A percentile compares a stretch with the other conserved stretches of the same genome.
Evolutionary conservation across 1,140 invertebrate genomes (phyloP).

Genomic region (Neodiprion lecontei): DNA sequence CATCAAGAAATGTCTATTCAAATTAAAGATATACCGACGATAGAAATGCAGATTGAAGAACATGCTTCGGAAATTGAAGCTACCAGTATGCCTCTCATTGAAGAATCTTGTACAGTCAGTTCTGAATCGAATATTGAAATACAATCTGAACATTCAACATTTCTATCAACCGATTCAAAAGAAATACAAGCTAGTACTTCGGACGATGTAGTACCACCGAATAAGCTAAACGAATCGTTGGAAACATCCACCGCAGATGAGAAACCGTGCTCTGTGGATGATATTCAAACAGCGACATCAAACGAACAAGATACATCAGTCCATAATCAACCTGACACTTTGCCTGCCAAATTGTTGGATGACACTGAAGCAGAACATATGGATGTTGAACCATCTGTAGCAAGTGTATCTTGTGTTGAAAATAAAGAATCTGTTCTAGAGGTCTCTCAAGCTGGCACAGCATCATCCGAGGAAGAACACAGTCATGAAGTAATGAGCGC

Average conservation of each 20-base stretch:
- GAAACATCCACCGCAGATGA: conserved; percentile 16
- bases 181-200: conserved; percentile 21
- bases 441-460: conserved; percentile 29
- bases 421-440: conserved; percentile 20
- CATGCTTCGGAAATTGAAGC: conserved; percentile 25
- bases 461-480: conserved; percentile 37
- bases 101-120: conserved; percentile 32
- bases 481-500: conserved; percentile 15
- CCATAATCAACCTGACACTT: conserved; percentile 13
- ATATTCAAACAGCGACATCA: conserved; percentile 24
- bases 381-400: conserved; percentile 34
- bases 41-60: conserved; percentile 22
- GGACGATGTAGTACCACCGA: conserved; percentile 21
- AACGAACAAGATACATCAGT: conserved; percentile 21
- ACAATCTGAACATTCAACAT: conserved; percentile 25
- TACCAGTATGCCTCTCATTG: conserved; percentile 28
- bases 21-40: conserved; percentile 11
- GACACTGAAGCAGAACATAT: conserved; percentile 24
- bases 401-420: conserved; percentile 26
- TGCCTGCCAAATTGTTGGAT: conserved; percentile 26
- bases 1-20: conserved; percentile 9
- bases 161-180: conserved; percentile 32
- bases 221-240: conserved; percentile 27
- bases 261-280: neutral
- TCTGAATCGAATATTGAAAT: conserved; percentile 32